Conservation (phyloP, 2,797 vertebrate species). For the Protosalanx chinensis region DNA sequence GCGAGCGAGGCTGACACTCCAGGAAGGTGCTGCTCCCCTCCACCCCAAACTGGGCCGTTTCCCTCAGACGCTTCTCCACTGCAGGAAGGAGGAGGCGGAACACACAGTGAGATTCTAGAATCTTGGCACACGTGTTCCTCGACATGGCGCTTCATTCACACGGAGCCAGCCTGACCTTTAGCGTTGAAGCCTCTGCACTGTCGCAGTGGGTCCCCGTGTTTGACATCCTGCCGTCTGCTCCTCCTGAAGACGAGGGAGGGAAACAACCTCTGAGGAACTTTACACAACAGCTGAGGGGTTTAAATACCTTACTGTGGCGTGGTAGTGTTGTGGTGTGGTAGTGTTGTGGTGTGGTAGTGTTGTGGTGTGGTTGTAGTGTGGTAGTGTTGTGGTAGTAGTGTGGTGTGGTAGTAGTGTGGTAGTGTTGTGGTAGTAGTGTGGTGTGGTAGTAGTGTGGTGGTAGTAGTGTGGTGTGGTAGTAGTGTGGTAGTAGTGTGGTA, state of each 20-base stretch:
- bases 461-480: too few relatives aligned
- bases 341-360: too few relatives aligned
- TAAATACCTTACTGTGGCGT: not conserved
- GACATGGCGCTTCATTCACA: not conserved
- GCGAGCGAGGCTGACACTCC: slow-evolving; percentile 82
- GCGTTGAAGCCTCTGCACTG: slow-evolving; percentile 85
- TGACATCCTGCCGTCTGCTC: slow-evolving; percentile 84
- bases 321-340: not conserved
- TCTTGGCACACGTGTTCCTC: not conserved
- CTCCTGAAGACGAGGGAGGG: slow-evolving; percentile 64
- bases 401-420: too few relatives aligned
- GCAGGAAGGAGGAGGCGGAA: not conserved
- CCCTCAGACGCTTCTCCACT: slow-evolving; percentile 80
- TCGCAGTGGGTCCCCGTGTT: slow-evolving; percentile 80
- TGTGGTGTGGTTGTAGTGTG: too few relatives aligned
- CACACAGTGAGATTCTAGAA: not conserved
- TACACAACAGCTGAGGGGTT: slow-evolving; percentile 4
- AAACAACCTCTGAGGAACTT: not conserved
- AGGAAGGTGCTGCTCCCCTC: slow-evolving; percentile 84
- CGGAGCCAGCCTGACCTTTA: slow-evolving; percentile 67
- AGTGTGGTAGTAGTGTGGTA: too few relatives aligned
- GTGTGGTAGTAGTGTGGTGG: too few relatives aligned
- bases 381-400: too few relatives aligned
- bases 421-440: too few relatives aligned
- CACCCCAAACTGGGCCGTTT: slow-evolving; percentile 81